A percentile compares a stretch with the other conserved stretches of the same genome.
phyloP scores from a whole-genome alignment of 2,888 invertebrate species.

The Dryobotodes eremita region DNA sequence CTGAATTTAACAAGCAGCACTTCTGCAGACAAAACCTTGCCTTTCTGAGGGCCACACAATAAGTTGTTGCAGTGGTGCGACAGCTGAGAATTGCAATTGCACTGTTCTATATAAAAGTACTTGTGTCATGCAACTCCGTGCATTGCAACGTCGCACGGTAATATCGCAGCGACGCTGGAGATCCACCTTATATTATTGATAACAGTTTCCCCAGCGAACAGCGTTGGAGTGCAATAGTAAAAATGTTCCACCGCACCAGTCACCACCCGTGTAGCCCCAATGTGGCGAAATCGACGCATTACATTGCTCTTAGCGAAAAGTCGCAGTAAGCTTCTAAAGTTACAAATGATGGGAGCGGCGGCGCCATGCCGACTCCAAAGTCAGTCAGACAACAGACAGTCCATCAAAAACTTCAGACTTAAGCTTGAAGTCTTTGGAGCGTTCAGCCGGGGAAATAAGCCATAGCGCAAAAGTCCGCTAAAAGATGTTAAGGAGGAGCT shows the following conservation, averaged over 20 bases:
- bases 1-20: background rate
- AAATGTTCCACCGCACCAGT: background rate
- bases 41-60: background rate
- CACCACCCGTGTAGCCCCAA: background rate
- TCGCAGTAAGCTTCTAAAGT: background rate
- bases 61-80: background rate
- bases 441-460: background rate
- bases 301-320: background rate
- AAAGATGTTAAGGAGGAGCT: background rate
- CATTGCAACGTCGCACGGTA: background rate
- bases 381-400: background rate
- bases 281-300: background rate
- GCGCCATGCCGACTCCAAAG: background rate
- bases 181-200: background rate
- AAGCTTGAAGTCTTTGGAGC: background rate
- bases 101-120: background rate
- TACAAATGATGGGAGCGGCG: background rate
- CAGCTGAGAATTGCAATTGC: background rate
- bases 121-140: background rate
- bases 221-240: background rate
- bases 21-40: background rate
- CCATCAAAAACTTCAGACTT: background rate
- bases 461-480: background rate
- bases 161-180: background rate
- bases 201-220: background rate